Percentiles rank a stretch among this genome's conserved stretches.
These are phyloP conservation scores for Hippopotamyrus pictus DNA, from an alignment of 2,797 vertebrate species.

Conservation along the genomic window DNA sequence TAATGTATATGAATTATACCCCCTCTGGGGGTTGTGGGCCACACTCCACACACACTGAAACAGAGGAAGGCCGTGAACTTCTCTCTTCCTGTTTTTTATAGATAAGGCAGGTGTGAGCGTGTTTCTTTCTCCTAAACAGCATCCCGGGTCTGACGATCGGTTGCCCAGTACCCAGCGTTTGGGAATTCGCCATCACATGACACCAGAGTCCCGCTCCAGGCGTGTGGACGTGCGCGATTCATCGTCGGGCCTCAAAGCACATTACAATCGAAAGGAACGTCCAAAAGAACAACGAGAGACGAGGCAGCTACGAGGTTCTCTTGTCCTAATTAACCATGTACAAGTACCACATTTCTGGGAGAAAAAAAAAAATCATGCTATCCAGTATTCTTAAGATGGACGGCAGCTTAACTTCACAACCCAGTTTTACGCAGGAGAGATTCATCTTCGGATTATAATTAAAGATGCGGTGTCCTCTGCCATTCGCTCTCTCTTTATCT, in stretches of 20 bases:
- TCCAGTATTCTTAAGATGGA: conserved; percentile 57
- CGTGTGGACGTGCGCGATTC: conserved; percentile 48
- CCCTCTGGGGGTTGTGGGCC: not conserved
- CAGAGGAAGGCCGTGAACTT: not conserved
- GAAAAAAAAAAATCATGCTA: conserved; percentile 20
- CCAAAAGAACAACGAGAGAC: conserved; percentile 59
- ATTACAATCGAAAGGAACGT: conserved; percentile 52
- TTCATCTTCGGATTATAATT: conserved; percentile 69
- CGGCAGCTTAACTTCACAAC: conserved; percentile 61
- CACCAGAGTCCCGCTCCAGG: not conserved
- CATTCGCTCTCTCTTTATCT: conserved; percentile 9
- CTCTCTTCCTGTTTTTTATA: not conserved
- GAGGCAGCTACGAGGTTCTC: conserved; percentile 63
- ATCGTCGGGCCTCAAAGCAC: conserved; percentile 59
- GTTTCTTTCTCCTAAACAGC: not conserved
- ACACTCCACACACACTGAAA: not conserved
- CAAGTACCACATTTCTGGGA: conserved; percentile 51
- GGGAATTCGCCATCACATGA: not conserved
- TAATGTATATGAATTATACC: not conserved
- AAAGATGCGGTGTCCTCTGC: conserved; percentile 39
- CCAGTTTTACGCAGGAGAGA: conserved; percentile 59
- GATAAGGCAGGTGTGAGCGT: not conserved
- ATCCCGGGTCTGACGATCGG: not conserved
- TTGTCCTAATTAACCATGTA: conserved; percentile 70
- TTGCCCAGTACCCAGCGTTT: not conserved